Percentiles rank a stretch among this genome's conserved stretches.
phyloP scores from a whole-genome alignment of 2,797 vertebrate genomes.

The Anisognathus igniventris region DNA sequence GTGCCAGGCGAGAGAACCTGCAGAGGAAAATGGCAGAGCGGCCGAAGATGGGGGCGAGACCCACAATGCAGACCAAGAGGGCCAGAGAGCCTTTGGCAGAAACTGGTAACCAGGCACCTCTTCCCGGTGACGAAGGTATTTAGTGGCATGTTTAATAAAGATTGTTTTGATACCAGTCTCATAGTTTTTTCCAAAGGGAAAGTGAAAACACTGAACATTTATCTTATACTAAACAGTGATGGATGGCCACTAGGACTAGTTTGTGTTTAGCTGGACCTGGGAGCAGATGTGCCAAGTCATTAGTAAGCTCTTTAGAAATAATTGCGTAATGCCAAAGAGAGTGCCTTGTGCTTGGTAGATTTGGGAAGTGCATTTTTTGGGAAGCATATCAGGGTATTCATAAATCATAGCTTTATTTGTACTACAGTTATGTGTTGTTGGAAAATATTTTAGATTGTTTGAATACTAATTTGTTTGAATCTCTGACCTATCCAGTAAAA shows the following conservation, averaged over 20 bases:
- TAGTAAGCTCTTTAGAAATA: background rate
- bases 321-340: background rate
- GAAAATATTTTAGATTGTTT: background rate
- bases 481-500: constrained; percentile 70
- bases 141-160: background rate
- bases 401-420: background rate
- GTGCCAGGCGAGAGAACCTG: constrained; percentile 93
- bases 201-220: background rate
- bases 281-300: background rate
- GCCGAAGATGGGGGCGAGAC: constrained; percentile 74
- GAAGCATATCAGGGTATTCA: fast-evolving
- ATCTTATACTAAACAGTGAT: background rate
- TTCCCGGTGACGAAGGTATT: constrained; percentile 78
- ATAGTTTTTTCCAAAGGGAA: background rate
- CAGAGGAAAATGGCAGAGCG: constrained; percentile 94
- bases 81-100: constrained; percentile 85
- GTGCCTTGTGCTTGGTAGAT: background rate
- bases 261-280: background rate
- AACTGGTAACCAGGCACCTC: constrained; percentile 77
- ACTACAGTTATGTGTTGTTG: background rate
- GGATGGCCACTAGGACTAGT: background rate
- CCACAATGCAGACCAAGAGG: constrained; percentile 76
- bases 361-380: background rate
- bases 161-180: background rate
- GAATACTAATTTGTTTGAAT: background rate